Percentiles rank a stretch among this genome's conserved stretches.
Evolutionary conservation across 1,140 invertebrate species (phyloP).

Genomic region (Polyergus mexicanus): DNA sequence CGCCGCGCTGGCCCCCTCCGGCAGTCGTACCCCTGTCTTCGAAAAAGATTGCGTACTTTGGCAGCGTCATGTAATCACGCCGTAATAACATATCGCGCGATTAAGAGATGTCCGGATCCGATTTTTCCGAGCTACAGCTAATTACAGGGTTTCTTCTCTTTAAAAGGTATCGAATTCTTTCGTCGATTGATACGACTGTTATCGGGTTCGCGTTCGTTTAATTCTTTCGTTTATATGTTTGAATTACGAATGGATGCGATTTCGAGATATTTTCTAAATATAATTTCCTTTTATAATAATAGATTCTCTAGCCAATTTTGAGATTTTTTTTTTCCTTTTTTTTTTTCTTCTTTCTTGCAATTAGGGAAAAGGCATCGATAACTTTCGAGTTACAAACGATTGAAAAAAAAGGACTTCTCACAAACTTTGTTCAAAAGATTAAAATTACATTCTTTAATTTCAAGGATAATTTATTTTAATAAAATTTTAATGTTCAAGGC

Average conservation of each 20-base stretch:
- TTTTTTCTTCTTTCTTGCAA: no score
- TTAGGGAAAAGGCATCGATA: no score
- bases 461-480: no score
- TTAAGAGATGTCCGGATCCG: slow-evolving; percentile 8
- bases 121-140: slow-evolving; percentile 4
- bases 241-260: slow-evolving; percentile 10
- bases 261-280: not conserved
- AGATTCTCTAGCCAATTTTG: no score
- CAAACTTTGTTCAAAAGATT: no score
- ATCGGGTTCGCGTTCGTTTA: slow-evolving; percentile 8
- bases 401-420: no score
- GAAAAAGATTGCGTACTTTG: slow-evolving; percentile 78
- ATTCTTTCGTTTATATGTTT: not conserved
- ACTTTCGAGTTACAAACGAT: no score
- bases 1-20: slow-evolving; percentile 89
- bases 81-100: slow-evolving; percentile 14
- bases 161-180: slow-evolving; percentile 7
- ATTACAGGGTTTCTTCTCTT: not conserved
- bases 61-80: not conserved
- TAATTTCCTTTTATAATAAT: no score
- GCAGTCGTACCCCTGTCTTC: slow-evolving; percentile 90
- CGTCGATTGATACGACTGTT: slow-evolving; percentile 22
- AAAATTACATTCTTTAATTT: no score
- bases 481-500: no score
- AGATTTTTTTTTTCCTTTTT: no score